phyloP scores from a whole-genome alignment of 2,888 invertebrate genomes.

The Melieria picta region DNA sequence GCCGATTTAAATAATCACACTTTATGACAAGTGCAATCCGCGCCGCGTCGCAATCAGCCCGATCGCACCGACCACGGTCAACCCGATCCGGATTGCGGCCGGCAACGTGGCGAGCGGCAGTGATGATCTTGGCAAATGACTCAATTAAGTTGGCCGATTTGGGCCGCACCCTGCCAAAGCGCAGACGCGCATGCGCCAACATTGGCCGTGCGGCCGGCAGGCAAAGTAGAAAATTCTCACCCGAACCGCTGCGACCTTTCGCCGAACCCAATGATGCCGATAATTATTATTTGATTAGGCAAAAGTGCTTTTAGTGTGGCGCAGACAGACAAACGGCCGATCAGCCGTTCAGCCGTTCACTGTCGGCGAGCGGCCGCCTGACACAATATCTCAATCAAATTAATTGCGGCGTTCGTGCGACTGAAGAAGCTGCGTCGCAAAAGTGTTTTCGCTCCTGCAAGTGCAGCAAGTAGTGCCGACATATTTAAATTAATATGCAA shows the following conservation, averaged over 20 bases:
- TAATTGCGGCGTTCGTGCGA: constrained; percentile 43
- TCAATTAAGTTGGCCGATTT: constrained; percentile 1
- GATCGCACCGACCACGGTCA: no score
- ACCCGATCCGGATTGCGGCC: not conserved
- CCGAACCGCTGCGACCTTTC: not conserved
- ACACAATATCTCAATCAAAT: constrained; percentile 47
- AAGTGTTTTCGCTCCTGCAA: constrained; percentile 12
- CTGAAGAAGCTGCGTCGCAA: no score
- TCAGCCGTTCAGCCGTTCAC: not conserved
- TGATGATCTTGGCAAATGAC: not conserved
- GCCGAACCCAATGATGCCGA: not conserved
- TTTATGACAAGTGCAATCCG: not conserved
- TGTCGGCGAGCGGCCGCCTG: constrained; percentile 3
- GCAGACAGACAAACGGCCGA: no score
- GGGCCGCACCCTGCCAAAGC: not conserved
- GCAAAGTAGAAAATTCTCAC: not conserved
- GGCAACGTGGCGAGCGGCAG: not conserved
- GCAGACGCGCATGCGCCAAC: not conserved
- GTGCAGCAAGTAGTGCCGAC: constrained; percentile 28
- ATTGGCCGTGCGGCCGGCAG: not conserved
- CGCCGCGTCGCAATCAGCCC: no score
- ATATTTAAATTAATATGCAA: constrained; percentile 25
- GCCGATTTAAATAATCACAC: constrained; percentile 2
- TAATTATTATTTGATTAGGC: constrained; percentile 27
- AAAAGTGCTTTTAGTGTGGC: constrained; percentile 16